Evolutionary conservation across 2,113 vertebrate species (phyloP), one percentile per base, ranked within the genome.

Genomic region (Heterotilapia buettikoferi): DNA sequence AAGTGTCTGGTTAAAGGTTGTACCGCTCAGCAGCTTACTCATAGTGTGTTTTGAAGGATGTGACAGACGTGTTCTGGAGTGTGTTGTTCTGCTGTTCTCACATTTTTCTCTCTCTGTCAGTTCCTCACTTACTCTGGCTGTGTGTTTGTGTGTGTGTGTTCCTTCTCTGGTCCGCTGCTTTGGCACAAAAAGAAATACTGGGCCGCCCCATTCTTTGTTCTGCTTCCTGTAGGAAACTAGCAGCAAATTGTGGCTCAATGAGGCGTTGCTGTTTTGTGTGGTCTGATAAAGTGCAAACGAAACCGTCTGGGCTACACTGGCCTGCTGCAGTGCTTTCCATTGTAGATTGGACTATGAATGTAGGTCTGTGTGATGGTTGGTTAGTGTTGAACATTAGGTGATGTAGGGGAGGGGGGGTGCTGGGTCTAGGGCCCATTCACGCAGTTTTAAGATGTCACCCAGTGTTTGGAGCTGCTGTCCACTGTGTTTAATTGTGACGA

Each of bases 171-270:
- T 94, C 92, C 82, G 91, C 90, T 95, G 95, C 95, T 92, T 92
- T 91, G 88, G 91, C 90, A 95, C 95, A 95, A 96, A 95, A 95
- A 94, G 84, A 86, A 90, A 83, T 92, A 87, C 87, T 90, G 88
- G 86, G 90, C 93, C 50, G 90, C 90, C 92, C 93, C 90, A 19
- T 83, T 93, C 95, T 95, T 96, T 96, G 94, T 95, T 88, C 92
- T 94, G 81, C 84, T 91, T 93, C 89, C 94, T 96, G 94, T 95
- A 94, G 92, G 94, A 94, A 95, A 95, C 94, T 84, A 92, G 92
- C 93, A 93, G 93, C 94, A 95, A 94, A 95, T 94, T 95, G 93
- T 94, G 91, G 88, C 93, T 95, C 92, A 95, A 93, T 95, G 93
- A 95, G 92, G 94, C 93, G 87, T 94, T 90, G 88, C 91, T 86